Conservation (phyloP, 2,113 vertebrate genomes). For the Dipodomys merriami region DNA sequence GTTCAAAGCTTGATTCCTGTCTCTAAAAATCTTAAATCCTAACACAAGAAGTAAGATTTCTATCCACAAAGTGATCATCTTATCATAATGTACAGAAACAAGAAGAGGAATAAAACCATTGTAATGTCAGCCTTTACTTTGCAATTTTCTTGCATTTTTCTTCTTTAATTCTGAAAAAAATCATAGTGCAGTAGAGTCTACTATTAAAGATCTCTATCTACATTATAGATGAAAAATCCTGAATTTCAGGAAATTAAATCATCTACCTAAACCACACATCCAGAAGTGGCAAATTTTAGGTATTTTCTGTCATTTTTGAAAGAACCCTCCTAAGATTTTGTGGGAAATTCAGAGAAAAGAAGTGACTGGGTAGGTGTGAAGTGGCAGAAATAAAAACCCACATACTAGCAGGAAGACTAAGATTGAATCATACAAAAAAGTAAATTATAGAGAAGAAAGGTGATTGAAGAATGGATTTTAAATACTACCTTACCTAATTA, state of each 20-base stretch:
- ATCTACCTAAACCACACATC: not conserved
- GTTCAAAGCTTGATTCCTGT: not conserved
- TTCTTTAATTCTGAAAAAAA: conserved; percentile 44
- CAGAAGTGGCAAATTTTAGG: not conserved
- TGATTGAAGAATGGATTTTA: not conserved
- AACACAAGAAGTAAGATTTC: conserved; percentile 13
- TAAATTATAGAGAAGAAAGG: not conserved
- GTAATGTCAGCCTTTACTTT: not conserved
- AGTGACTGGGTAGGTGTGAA: not conserved
- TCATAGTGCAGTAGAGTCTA: not conserved
- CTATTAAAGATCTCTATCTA: not conserved
- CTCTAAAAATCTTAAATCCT: conserved; percentile 42
- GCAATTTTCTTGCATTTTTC: not conserved
- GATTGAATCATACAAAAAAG: not conserved
- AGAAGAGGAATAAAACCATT: not conserved
- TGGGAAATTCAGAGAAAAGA: too few species aligned
- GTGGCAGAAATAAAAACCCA: not conserved
- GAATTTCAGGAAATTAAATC: conserved; percentile 5
- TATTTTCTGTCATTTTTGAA: not conserved
- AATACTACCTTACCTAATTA: not conserved
- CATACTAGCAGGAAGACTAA: not conserved
- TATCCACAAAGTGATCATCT: not conserved
- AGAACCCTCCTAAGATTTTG: not conserved
- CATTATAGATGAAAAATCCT: not conserved
- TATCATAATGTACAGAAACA: not conserved